Percentiles rank a stretch among this genome's conserved stretches.
Conservation (phyloP, 2,888 invertebrate genomes). For the Cephus pulcher region DNA sequence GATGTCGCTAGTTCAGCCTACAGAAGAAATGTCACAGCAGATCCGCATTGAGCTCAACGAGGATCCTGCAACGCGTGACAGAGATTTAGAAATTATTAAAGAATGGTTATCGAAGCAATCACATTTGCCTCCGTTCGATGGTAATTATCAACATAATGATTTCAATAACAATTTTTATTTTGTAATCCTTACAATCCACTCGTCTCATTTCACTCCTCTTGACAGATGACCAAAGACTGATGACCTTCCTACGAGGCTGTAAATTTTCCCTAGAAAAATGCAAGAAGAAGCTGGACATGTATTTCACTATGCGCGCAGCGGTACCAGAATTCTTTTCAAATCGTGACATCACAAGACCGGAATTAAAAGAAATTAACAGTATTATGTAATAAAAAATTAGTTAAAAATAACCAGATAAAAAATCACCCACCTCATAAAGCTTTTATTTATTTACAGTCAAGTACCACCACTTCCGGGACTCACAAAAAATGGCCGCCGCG, state of each 20-base stretch:
- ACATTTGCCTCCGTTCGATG: constrained; percentile 69
- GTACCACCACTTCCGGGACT: constrained; percentile 85
- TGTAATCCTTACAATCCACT: neutral
- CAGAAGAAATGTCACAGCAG: constrained; percentile 75
- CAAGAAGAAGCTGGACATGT: constrained; percentile 88
- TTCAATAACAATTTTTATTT: neutral
- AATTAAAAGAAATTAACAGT: constrained; percentile 77
- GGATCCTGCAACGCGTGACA: constrained; percentile 70
- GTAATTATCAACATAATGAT: constrained; percentile 32
- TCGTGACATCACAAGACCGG: constrained; percentile 79
- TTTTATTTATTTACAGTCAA: constrained; percentile 69
- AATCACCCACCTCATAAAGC: neutral
- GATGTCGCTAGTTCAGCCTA: constrained; percentile 76
- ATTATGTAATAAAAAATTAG: constrained; percentile 72
- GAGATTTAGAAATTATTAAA: constrained; percentile 71
- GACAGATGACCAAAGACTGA: constrained; percentile 80
- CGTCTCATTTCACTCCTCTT: constrained; percentile 27
- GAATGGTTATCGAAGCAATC: constrained; percentile 76
- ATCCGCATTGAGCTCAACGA: constrained; percentile 80
- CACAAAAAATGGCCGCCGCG: constrained; percentile 83
- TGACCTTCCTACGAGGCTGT: constrained; percentile 86
- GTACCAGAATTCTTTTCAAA: constrained; percentile 86
- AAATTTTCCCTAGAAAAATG: constrained; percentile 89
- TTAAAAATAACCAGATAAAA: neutral
- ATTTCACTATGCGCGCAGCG: constrained; percentile 86